Evolutionary conservation across 2,113 vertebrate genomes (phyloP).

Genomic region (Zosterops lateralis): DNA sequence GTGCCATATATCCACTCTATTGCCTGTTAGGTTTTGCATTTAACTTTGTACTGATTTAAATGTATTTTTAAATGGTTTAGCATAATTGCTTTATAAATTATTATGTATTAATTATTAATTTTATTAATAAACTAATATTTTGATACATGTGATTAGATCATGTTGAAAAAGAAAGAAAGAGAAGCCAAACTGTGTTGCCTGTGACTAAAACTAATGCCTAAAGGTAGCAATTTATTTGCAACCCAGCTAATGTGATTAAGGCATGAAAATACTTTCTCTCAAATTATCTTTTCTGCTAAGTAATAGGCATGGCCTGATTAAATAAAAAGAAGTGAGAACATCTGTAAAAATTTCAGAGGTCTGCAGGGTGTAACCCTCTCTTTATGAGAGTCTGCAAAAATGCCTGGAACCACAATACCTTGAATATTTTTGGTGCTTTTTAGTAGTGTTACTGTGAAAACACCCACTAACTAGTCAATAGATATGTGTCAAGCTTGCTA

Average conservation of each 20-base stretch:
- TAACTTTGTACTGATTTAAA: neutral
- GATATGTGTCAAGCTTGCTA: neutral
- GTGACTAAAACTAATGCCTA: neutral
- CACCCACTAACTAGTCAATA: neutral
- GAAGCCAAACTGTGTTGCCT: neutral
- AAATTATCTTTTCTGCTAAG: conserved; percentile 36
- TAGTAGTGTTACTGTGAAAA: neutral
- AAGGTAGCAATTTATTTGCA: conserved; percentile 46
- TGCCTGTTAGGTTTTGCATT: neutral
- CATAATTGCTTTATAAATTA: neutral
- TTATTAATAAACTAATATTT: neutral
- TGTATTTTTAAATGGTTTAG: neutral
- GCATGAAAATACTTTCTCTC: conserved; percentile 52
- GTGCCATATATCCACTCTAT: neutral
- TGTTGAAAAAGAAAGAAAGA: neutral
- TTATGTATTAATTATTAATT: neutral
- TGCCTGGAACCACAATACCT: conserved; percentile 34
- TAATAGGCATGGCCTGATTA: conserved; percentile 37
- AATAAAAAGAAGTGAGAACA: conserved; percentile 54
- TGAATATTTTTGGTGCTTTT: neutral
- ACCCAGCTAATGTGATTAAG: conserved; percentile 42
- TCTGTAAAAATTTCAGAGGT: conserved; percentile 57
- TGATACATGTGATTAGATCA: neutral
- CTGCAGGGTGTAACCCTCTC: neutral
- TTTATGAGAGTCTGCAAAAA: conserved; percentile 1